These are phyloP conservation scores for Lycocerus yunnanus DNA, from an alignment of 2,888 invertebrate genomes.

Conservation along the genomic window DNA sequence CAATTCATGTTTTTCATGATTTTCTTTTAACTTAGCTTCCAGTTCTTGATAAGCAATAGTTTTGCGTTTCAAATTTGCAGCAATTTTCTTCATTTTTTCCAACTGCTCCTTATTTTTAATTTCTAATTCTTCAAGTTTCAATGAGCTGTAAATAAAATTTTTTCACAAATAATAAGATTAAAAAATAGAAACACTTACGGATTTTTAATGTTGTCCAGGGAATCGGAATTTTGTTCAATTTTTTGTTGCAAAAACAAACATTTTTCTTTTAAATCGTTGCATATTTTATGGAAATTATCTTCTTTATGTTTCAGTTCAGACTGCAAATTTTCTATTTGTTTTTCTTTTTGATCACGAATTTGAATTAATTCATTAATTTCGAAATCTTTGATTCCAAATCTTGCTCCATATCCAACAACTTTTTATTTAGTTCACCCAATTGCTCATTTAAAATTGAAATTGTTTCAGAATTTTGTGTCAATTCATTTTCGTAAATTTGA, in stretches of 20 bases:
- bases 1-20: conserved; percentile 47
- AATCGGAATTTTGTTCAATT: conserved; percentile 46
- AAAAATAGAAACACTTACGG: conserved; percentile 37
- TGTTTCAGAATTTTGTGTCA: conserved; percentile 60
- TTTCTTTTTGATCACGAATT: conserved; percentile 49
- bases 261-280: conserved; percentile 51
- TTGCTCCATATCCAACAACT: conserved; percentile 61
- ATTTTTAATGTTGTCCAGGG: conserved; percentile 47
- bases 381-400: conserved; percentile 55
- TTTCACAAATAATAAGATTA: neutral
- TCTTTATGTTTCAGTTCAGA: conserved; percentile 55
- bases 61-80: conserved; percentile 76
- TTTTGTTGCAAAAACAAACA: conserved; percentile 49
- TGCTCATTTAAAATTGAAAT: conserved; percentile 64
- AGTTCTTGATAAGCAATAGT: conserved; percentile 66
- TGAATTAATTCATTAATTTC: conserved; percentile 57
- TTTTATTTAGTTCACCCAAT: conserved; percentile 61
- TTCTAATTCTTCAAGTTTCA: conserved; percentile 58
- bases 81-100: conserved; percentile 80
- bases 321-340: conserved; percentile 52
- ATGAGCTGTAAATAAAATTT: neutral
- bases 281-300: conserved; percentile 50
- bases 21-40: conserved; percentile 58
- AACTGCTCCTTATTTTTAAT: conserved; percentile 70
- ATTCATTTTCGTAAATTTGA: conserved; percentile 61